Percentiles rank a stretch among this genome's conserved stretches.
Conservation (phyloP, 2,888 invertebrate species). For the Spodoptera exigua region DNA sequence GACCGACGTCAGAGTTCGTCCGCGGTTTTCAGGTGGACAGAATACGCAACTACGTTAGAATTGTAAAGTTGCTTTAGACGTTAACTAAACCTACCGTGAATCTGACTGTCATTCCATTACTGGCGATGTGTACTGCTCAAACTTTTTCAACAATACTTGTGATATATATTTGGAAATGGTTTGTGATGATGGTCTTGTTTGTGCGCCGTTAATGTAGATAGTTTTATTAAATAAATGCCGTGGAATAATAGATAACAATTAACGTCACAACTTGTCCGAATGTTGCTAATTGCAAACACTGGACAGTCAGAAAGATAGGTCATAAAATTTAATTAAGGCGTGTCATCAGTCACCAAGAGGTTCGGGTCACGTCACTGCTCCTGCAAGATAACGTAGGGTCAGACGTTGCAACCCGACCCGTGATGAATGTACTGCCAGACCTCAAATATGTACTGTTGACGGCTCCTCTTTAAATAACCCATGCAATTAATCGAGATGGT, state of each 20-base stretch:
- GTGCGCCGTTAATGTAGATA: background rate
- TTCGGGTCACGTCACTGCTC: conserved; percentile 81
- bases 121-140: conserved; percentile 51
- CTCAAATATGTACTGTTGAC: conserved; percentile 85
- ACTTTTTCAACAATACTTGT: conserved; percentile 57
- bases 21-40: conserved; percentile 74
- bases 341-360: conserved; percentile 86
- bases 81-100: conserved; percentile 62
- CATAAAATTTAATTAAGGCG: conserved; percentile 87
- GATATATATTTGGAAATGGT: conserved; percentile 14
- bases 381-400: conserved; percentile 86
- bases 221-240: background rate
- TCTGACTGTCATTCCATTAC: conserved; percentile 67
- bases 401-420: conserved; percentile 80
- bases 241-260: background rate
- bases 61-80: conserved; percentile 71
- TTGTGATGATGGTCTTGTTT: conserved; percentile 7
- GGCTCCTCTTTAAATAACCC: conserved; percentile 82
- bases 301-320: conserved; percentile 64
- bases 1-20: conserved; percentile 75
- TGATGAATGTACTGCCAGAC: conserved; percentile 87
- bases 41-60: conserved; percentile 76
- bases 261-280: conserved; percentile 3
- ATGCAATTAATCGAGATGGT: conserved; percentile 77
- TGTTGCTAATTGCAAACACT: conserved; percentile 44